These are phyloP conservation scores for Catharus minimus DNA, from an alignment of 2,113 vertebrate genomes.

Conservation along the genomic window DNA sequence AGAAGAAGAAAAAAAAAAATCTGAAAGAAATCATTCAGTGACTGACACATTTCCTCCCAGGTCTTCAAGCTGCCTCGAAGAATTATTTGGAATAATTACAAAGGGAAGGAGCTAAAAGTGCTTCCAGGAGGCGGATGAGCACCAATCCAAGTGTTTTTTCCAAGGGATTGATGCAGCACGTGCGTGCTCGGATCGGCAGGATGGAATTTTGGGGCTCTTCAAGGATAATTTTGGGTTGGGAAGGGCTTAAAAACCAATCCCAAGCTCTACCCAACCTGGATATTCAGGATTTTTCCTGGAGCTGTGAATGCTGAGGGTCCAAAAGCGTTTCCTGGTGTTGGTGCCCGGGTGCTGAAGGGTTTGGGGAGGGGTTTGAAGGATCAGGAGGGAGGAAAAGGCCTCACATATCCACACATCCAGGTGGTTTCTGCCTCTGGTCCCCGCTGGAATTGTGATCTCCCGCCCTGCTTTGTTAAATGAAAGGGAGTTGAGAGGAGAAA, in stretches of 20 bases:
- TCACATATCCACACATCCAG: rapidly evolving
- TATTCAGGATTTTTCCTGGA: not conserved
- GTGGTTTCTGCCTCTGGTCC: rapidly evolving
- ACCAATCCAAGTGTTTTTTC: not conserved
- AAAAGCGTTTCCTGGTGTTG: rapidly evolving
- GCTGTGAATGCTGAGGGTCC: rapidly evolving
- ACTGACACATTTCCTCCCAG: conserved; percentile 32
- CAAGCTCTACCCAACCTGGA: rapidly evolving
- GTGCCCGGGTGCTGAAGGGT: rapidly evolving
- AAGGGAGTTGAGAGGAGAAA: not conserved
- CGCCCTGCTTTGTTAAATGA: not conserved
- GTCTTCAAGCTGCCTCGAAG: not conserved
- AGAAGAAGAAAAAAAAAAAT: rapidly evolving
- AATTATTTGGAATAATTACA: not conserved
- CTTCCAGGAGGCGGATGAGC: not conserved
- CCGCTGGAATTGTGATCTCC: not conserved
- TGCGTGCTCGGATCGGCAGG: rapidly evolving
- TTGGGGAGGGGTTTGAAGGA: not conserved
- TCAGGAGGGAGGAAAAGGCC: rapidly evolving
- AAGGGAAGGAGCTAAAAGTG: not conserved
- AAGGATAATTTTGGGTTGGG: not conserved
- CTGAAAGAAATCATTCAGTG: not conserved
- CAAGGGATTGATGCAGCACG: not conserved
- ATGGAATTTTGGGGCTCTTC: not conserved
- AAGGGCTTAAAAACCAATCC: rapidly evolving